Conservation (phyloP, 2,797 vertebrate genomes). For the Erpetoichthys calabaricus region DNA sequence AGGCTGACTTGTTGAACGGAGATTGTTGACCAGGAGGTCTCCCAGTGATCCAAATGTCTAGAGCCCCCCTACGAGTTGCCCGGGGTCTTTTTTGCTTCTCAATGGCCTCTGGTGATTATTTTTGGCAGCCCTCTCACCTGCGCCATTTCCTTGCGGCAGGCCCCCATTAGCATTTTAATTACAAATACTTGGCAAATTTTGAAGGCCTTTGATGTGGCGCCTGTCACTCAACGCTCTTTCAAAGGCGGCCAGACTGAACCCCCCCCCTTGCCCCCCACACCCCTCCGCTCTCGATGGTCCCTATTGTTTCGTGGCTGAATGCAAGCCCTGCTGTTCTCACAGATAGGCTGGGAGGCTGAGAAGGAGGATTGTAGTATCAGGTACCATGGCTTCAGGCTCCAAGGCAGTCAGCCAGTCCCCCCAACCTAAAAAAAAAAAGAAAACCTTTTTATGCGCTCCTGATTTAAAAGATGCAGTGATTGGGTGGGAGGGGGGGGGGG, state of each 20-base stretch:
- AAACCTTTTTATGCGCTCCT: conserved; percentile 50
- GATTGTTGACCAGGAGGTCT: no score
- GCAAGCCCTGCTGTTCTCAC: conserved; percentile 39
- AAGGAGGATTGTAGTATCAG: conserved; percentile 45
- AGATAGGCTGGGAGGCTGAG: conserved; percentile 35
- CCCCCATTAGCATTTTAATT: conserved; percentile 44
- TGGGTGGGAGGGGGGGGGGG: not conserved
- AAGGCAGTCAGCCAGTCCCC: conserved; percentile 42
- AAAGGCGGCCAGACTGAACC: conserved; percentile 19
- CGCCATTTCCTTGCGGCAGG: conserved; percentile 36
- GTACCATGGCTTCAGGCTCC: conserved; percentile 44
- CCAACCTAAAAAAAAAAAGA: conserved; percentile 10
- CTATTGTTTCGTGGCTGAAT: conserved; percentile 52
- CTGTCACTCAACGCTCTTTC: conserved; percentile 53
- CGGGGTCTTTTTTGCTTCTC: no score
- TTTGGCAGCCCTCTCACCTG: conserved; percentile 14
- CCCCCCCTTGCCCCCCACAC: conserved; percentile 18
- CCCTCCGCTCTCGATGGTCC: conserved; percentile 42
- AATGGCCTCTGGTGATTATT: no score
- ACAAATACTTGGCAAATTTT: conserved; percentile 45
- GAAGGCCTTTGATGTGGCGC: conserved; percentile 48
- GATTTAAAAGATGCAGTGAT: conserved; percentile 21
- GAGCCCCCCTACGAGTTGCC: no score
- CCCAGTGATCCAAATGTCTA: no score
- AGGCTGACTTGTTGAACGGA: no score